These are phyloP conservation scores for Caenorhabditis zanzibari DNA, from an alignment of 2,888 invertebrate genomes.

Conservation along the genomic window DNA sequence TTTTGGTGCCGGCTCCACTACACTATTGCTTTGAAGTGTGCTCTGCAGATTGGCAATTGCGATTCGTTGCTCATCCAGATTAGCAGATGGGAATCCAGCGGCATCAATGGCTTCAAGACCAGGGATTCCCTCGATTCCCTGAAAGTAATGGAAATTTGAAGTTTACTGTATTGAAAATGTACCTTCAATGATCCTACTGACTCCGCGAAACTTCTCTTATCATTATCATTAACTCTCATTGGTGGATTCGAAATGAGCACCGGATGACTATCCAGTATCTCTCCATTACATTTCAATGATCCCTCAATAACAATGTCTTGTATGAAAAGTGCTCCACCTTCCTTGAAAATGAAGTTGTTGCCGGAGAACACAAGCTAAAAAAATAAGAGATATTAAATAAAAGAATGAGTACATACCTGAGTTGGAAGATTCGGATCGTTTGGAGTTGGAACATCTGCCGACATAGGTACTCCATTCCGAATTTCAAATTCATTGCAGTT, in stretches of 20 bases:
- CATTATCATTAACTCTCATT: slow-evolving; percentile 53
- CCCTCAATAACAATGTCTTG: slow-evolving; percentile 78
- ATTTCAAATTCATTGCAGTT: slow-evolving; percentile 77
- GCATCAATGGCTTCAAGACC: slow-evolving; percentile 74
- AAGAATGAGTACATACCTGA: slow-evolving; percentile 53
- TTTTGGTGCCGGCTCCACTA: slow-evolving; percentile 41
- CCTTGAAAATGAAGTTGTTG: slow-evolving; percentile 75
- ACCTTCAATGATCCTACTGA: slow-evolving; percentile 67
- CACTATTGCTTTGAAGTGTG: slow-evolving; percentile 52
- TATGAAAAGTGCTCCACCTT: slow-evolving; percentile 76
- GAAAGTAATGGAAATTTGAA: neutral
- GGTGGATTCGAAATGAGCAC: slow-evolving; percentile 63
- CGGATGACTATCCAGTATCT: slow-evolving; percentile 67
- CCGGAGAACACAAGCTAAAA: slow-evolving; percentile 73
- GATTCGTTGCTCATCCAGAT: slow-evolving; percentile 51
- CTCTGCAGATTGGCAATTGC: slow-evolving; percentile 55
- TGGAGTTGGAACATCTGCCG: slow-evolving; percentile 71
- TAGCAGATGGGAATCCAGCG: slow-evolving; percentile 46
- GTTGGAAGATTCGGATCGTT: slow-evolving; percentile 69
- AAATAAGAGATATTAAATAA: neutral
- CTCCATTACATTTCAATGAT: slow-evolving; percentile 67
- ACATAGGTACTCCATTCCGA: slow-evolving; percentile 76
- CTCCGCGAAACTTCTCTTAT: slow-evolving; percentile 61
- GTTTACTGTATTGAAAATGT: neutral
- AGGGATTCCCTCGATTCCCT: slow-evolving; percentile 60